Evolutionary conservation across 2,797 vertebrate species (phyloP).

Genomic region (Muscicapa comitata): DNA sequence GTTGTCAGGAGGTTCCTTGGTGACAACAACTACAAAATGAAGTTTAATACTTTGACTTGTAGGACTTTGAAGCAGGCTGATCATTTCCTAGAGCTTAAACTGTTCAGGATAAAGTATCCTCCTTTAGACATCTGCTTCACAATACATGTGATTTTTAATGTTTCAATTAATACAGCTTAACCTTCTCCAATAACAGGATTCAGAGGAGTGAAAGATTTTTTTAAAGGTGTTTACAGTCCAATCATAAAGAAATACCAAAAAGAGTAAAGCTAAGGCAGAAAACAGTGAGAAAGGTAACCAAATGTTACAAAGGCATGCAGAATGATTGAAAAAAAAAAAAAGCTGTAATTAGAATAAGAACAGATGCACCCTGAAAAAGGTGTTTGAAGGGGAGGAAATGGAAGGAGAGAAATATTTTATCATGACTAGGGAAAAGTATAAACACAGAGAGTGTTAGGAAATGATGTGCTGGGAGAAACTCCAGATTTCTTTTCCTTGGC

Average conservation of each 20-base stretch:
- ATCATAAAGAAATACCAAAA: neutral
- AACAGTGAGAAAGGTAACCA: neutral
- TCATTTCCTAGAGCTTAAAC: neutral
- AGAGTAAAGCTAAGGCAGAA: neutral
- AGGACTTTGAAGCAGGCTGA: neutral
- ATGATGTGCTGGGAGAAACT: rapidly evolving
- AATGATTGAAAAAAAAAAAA: neutral
- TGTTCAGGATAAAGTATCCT: neutral
- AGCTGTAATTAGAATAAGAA: neutral
- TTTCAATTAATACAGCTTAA: neutral
- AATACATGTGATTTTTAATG: neutral
- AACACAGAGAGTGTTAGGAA: neutral
- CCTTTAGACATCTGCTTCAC: neutral
- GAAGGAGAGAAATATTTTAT: neutral
- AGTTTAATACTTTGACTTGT: neutral
- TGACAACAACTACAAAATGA: neutral
- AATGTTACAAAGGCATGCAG: neutral
- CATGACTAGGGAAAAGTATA: neutral
- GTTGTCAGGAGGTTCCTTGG: neutral
- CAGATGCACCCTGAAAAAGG: neutral
- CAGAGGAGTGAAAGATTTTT: neutral
- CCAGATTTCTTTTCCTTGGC: neutral
- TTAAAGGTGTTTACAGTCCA: neutral
- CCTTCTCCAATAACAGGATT: neutral
- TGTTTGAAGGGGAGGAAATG: neutral